Base-by-base conservation (phyloP, 2,888 invertebrate genomes). In the Chorisops tibialis region DNA sequence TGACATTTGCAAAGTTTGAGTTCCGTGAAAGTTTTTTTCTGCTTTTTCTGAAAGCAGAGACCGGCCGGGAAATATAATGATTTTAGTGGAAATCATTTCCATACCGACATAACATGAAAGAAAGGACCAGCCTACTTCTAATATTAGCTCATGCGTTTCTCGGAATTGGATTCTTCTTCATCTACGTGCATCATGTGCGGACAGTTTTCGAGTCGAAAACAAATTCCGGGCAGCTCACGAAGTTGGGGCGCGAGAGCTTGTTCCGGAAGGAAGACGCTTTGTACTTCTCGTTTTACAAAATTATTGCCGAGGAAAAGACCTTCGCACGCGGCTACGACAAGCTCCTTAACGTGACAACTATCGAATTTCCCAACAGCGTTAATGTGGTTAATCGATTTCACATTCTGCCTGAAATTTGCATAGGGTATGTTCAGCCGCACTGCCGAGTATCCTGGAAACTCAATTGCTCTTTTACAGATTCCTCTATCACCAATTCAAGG, bases 271-370 rank as follows among this genome's bases (percentile, higher is more conserved):
- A 95, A 79, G 90, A 92, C 88, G 93, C 93, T 0, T 83, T 94
- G 70, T 94, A 94, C 73, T 95, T 90, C 74, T 91, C 89, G 0
- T 95, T 91, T 75, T 94, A 87, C 76, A 95, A 95, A 73, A 88
- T 86, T 0, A 79, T 95, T 49, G 85, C 88, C 0, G 85, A 88
- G 65, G 81, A 91, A 64, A 79, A 82, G 16, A 75, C 85, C 69
- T 78, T 89, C 75, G 67, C 76, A 70, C 73, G 82, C 1, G 91
- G 90, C 0, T 79, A 91, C 50, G 73, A 82, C 1, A 81, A 82
- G 66, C 71, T 89, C 1, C 84, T 85, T 74, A 82, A 85, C 65
- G 89, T 93, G 71, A 87, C 87, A 68, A 76, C 87, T 19, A 91
- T 93, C 0, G 92, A 95, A 73, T 89, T 86, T 74, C 93, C 93